Percentiles rank a stretch among this genome's conserved stretches.
Evolutionary conservation across 2,113 vertebrate genomes (phyloP).

Genomic region (Tricholaema leucomelas): DNA sequence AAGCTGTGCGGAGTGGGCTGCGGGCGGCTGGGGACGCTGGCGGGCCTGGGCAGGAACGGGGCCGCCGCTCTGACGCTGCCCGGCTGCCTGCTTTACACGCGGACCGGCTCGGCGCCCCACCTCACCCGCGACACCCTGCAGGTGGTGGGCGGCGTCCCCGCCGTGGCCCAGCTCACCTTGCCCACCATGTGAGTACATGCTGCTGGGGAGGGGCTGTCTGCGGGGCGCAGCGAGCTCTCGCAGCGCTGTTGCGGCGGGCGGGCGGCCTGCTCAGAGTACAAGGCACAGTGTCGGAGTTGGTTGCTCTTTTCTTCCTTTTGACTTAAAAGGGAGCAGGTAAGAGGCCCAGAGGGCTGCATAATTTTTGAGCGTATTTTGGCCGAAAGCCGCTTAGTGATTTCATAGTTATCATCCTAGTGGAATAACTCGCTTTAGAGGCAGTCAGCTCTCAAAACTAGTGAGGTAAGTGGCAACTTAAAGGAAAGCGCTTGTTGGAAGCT

Average conservation of each 20-base stretch:
- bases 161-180: constrained; percentile 84
- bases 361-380: background rate
- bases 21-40: constrained; percentile 84
- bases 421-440: background rate
- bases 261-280: background rate
- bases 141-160: constrained; percentile 78
- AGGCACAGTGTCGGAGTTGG: no score
- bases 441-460: background rate
- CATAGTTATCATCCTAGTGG: background rate
- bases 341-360: fast-evolving
- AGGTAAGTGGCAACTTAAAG: background rate
- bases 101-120: constrained; percentile 86
- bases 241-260: background rate
- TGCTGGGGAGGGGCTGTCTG: background rate
- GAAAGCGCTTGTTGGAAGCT: background rate
- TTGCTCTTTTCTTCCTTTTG: background rate
- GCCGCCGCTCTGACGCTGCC: constrained; percentile 81
- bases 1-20: constrained; percentile 77
- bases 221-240: background rate
- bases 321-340: fast-evolving
- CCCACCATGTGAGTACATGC: constrained; percentile 80
- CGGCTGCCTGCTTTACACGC: constrained; percentile 91
- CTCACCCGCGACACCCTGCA: constrained; percentile 87
- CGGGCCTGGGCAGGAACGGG: constrained; percentile 76
- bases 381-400: background rate